phyloP scores from a whole-genome alignment of 2,113 vertebrate species.

The Gila orcuttii region DNA sequence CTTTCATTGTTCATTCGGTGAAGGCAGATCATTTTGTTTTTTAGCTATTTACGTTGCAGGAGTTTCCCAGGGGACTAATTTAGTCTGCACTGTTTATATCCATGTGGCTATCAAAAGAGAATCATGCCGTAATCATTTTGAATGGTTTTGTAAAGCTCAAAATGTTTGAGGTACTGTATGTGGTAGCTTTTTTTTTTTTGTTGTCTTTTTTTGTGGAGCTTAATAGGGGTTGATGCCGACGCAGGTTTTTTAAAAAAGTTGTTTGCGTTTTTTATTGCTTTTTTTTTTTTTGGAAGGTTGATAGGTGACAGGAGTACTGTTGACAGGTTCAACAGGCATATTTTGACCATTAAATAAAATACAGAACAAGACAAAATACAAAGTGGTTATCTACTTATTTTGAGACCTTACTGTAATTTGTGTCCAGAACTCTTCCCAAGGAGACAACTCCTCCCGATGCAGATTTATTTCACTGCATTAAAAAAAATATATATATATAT shows the following conservation, averaged over 20 bases:
- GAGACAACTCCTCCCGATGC: no score
- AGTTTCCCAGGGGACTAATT: constrained; percentile 8
- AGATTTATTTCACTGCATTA: background rate
- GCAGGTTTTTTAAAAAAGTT: background rate
- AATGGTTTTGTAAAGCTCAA: background rate
- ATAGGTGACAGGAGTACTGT: no score
- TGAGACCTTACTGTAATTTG: no score
- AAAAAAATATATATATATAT: background rate
- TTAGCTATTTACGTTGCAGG: background rate
- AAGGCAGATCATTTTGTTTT: constrained; percentile 18
- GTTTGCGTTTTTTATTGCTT: no score
- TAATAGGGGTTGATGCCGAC: background rate
- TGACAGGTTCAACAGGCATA: no score
- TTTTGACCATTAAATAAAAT: no score
- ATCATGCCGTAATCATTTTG: background rate
- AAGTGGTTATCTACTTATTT: no score
- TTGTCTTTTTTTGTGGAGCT: background rate
- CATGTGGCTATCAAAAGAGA: constrained; percentile 9
- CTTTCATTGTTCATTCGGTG: background rate
- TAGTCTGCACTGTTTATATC: constrained; percentile 17
- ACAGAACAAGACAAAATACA: no score
- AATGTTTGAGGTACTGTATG: background rate
- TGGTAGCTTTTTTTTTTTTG: background rate
- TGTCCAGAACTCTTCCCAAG: no score
- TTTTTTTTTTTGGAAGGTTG: background rate